Percentiles rank a stretch among this genome's conserved stretches.
These are phyloP conservation scores for Siniperca obscura DNA, from an alignment of 2,797 vertebrate genomes.

Conservation along the genomic window DNA sequence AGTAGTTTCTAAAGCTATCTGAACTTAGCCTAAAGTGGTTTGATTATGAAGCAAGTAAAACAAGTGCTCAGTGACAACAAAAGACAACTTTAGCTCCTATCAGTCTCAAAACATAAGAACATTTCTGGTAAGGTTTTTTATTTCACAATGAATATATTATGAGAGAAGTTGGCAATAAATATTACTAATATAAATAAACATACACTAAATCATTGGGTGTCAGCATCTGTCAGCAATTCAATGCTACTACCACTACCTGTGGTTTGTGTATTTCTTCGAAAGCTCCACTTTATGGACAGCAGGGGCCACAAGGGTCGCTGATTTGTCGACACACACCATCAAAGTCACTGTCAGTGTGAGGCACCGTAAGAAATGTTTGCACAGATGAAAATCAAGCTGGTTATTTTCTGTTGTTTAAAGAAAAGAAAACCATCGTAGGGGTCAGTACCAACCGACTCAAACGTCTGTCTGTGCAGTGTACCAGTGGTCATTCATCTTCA, in stretches of 20 bases:
- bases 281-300: not conserved
- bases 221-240: not conserved
- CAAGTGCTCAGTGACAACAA: too few species aligned
- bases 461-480: not conserved
- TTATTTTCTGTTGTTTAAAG: not conserved
- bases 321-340: not conserved
- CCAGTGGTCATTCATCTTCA: not conserved
- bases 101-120: too few species aligned
- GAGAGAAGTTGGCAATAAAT: not conserved
- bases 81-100: too few species aligned
- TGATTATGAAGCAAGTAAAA: too few species aligned
- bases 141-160: too few species aligned
- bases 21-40: too few species aligned
- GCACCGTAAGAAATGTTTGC: conserved; percentile 1
- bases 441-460: not conserved
- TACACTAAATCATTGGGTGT: not conserved
- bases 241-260: not conserved
- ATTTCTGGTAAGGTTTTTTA: too few species aligned
- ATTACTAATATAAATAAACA: not conserved
- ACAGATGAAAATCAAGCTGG: not conserved
- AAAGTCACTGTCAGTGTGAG: conserved; percentile 1
- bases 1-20: too few species aligned
- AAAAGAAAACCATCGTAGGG: not conserved
- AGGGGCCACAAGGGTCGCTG: not conserved
- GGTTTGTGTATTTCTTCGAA: not conserved